phyloP scores from a whole-genome alignment of 2,113 vertebrate genomes.

The Mungos mungo region DNA sequence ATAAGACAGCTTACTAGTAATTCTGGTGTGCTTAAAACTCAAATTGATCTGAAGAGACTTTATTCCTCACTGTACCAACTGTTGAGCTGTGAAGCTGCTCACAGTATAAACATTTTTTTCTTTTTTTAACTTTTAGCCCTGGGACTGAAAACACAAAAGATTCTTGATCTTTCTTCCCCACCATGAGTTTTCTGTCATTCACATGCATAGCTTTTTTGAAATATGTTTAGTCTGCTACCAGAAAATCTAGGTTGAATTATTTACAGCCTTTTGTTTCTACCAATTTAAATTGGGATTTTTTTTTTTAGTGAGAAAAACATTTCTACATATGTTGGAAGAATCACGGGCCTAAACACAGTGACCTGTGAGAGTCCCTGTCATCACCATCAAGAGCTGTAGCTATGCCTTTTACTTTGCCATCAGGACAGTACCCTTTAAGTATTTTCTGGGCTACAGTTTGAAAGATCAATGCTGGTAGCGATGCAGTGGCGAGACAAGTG shows the following conservation, averaged over 20 bases:
- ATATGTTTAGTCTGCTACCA: not conserved
- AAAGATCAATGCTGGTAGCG: not conserved
- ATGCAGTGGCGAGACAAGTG: not conserved
- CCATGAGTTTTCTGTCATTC: not conserved
- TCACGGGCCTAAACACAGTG: not conserved
- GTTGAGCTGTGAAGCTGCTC: not conserved
- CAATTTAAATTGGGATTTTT: not conserved
- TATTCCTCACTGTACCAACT: not conserved
- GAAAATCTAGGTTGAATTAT: not conserved
- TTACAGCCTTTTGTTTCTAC: not conserved
- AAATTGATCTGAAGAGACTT: conserved; percentile 28
- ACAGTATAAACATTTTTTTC: not conserved
- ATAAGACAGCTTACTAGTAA: conserved; percentile 11
- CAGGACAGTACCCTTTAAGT: not conserved
- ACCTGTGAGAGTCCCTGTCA: not conserved
- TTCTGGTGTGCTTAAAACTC: conserved; percentile 43
- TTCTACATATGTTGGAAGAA: not conserved
- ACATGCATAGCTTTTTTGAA: not conserved
- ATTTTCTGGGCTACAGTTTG: not conserved
- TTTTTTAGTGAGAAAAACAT: not conserved
- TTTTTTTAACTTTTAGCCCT: not conserved
- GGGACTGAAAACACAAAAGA: not conserved
- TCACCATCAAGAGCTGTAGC: no score
- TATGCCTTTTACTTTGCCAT: not conserved
- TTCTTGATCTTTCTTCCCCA: not conserved